Percentiles rank a stretch among this genome's conserved stretches.
These are phyloP conservation scores for Drosophila meridionalis DNA, from an alignment of 2,888 invertebrate species.

Conservation along the genomic window DNA sequence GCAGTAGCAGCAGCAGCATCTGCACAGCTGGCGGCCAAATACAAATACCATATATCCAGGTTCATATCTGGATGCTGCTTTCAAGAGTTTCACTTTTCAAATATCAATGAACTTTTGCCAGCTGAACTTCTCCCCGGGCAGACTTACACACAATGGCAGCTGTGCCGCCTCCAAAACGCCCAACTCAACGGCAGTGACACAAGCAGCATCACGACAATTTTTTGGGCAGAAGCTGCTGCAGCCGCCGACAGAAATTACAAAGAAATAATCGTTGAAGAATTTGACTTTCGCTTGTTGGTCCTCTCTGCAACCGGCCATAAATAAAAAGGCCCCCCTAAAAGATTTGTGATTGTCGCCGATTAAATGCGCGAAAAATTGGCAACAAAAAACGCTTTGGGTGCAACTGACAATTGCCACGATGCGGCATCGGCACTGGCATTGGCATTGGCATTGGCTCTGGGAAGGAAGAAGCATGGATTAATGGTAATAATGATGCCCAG, in stretches of 20 bases:
- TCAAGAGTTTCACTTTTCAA: conserved; percentile 76
- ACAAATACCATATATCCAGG: conserved; percentile 40
- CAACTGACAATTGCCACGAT: conserved; percentile 64
- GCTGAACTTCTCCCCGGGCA: conserved; percentile 52
- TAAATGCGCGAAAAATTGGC: conserved; percentile 71
- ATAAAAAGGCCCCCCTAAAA: conserved; percentile 66
- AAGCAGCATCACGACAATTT: conserved; percentile 56
- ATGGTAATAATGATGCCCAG: conserved; percentile 53
- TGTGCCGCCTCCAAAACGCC: conserved; percentile 40
- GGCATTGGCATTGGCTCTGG: conserved; percentile 6
- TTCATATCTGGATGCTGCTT: conserved; percentile 53
- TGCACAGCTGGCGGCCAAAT: conserved; percentile 60
- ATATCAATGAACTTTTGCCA: conserved; percentile 75
- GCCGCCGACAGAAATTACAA: conserved; percentile 56
- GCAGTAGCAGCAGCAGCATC: conserved; percentile 17
- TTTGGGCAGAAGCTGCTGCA: conserved; percentile 63
- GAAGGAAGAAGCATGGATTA: conserved; percentile 36
- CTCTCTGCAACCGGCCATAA: conserved; percentile 60
- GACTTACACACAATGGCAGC: conserved; percentile 38
- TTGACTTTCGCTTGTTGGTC: conserved; percentile 77
- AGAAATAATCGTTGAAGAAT: conserved; percentile 77
- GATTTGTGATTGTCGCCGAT: conserved; percentile 81
- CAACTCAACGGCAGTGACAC: conserved; percentile 55
- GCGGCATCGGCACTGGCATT: neutral
- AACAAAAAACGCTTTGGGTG: conserved; percentile 65